Evolutionary conservation across 1,140 invertebrate species (phyloP), one percentile per base, ranked within the genome.

Genomic region (Drosophila sproati): DNA sequence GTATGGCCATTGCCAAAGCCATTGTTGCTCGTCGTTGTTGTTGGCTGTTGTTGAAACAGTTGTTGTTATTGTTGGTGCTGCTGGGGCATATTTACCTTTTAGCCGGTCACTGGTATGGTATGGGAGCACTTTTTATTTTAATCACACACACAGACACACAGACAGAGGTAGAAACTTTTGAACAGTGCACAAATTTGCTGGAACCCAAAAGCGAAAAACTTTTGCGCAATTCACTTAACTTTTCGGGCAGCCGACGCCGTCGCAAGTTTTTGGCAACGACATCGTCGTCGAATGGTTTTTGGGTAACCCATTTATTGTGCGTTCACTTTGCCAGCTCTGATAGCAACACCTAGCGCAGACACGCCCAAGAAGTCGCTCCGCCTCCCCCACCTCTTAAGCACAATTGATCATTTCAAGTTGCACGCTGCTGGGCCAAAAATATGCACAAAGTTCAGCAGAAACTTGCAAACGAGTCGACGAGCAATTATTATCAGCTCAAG

Each of bases 161-260:
- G 2, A 32, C 3, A 12, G 29, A 37, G 57, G 57, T 48, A 34
- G 32, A 51, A 89, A 83, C 48, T 85, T 85, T 82, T 80, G 68
- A n/a, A 71, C 77, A 77, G 51, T 71, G 71, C 80, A 87, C 83
- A 82, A 87, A 82, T 87, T 82, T 88, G 77, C 80, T 82, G 70
- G 73, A n/a, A 79, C 55, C 82, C 72, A 81, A 64, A 54, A 77
- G 72, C 79, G 80, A 81, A 68, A 81, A 89, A 89, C 78, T 89
- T 89, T 89, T 71, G 66, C 85, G 90, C 85, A 89, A 89, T 89
- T 89, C 85, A 89, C 86, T 89, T 89, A 89, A 89, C 85, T 89
- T 89, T 81, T 89, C 54, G 76, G 86, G 70, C 37, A 41, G 43
- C 20, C 52, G 34, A 8, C 8, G 54, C 32, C 4, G 66, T 67